Conservation (phyloP, 1,140 invertebrate genomes). For the Pogonognathellus flavescens region DNA sequence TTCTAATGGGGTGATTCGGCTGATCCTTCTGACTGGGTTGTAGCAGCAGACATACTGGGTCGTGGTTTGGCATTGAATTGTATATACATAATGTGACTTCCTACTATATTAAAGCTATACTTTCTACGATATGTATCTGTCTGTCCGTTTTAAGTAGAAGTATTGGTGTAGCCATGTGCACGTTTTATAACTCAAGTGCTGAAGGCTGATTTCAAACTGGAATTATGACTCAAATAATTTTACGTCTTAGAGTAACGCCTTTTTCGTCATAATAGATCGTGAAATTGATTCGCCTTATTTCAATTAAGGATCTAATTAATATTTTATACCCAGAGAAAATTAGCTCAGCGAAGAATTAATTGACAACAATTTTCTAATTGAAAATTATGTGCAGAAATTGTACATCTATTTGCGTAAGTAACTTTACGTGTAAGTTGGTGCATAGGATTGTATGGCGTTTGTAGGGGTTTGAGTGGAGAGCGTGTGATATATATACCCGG, state of each 20-base stretch:
- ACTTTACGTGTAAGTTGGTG: neutral
- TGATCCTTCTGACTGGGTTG: neutral
- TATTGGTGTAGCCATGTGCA: too few relatives aligned
- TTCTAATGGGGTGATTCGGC: conserved; percentile 27
- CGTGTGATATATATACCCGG: neutral
- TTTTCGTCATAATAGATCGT: conserved; percentile 41
- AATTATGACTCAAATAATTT: conserved; percentile 43
- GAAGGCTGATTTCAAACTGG: conserved; percentile 43
- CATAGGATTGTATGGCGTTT: neutral
- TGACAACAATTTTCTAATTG: conserved; percentile 20
- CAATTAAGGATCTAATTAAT: conserved; percentile 49
- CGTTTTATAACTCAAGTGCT: conserved; percentile 27
- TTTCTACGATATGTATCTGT: neutral
- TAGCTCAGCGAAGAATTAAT: neutral
- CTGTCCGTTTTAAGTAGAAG: neutral
- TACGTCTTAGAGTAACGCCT: conserved; percentile 31
- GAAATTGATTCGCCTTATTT: conserved; percentile 43
- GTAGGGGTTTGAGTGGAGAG: neutral
- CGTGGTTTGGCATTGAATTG: neutral
- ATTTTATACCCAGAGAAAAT: neutral
- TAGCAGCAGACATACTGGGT: neutral
- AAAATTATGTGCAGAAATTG: conserved; percentile 24
- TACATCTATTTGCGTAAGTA: too few relatives aligned
- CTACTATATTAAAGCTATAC: neutral
- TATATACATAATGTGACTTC: neutral